Conservation (phyloP, 1,140 invertebrate species). For the Aphelenchoides besseyi region DNA sequence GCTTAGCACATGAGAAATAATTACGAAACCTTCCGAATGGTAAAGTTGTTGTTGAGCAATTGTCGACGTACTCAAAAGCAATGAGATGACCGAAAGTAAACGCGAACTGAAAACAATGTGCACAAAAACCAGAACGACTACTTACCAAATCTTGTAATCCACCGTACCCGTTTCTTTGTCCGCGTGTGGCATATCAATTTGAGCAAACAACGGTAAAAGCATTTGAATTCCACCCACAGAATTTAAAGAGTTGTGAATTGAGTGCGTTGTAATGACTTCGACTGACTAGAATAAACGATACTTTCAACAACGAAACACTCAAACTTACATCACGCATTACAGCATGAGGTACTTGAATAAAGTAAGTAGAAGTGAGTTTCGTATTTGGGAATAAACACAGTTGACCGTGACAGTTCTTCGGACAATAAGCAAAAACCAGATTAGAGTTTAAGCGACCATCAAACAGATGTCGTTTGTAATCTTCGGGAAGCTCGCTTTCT, state of each 20-base stretch:
- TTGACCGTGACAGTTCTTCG: constrained; percentile 91
- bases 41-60: constrained; percentile 98
- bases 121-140: not conserved
- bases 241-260: constrained; percentile 95
- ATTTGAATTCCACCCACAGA: constrained; percentile 98
- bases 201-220: constrained; percentile 93
- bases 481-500: constrained; percentile 59
- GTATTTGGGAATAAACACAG: constrained; percentile 91
- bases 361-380: constrained; percentile 86
- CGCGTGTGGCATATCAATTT: constrained; percentile 79
- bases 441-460: constrained; percentile 92
- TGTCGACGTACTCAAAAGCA: constrained; percentile 88
- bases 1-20: constrained; percentile 93
- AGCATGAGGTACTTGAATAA: constrained; percentile 97
- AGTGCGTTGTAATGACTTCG: constrained; percentile 96
- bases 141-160: constrained; percentile 64
- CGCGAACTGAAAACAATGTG: constrained; percentile 75
- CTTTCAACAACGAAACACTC: constrained; percentile 15
- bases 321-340: constrained; percentile 87
- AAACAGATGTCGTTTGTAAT: constrained; percentile 76
- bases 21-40: constrained; percentile 92
- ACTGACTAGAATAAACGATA: constrained; percentile 75
- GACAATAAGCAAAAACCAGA: constrained; percentile 99
- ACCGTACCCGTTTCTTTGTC: constrained; percentile 67
- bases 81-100: constrained; percentile 91